Conservation (phyloP, 2,888 invertebrate genomes). For the Papilio demoleus region DNA sequence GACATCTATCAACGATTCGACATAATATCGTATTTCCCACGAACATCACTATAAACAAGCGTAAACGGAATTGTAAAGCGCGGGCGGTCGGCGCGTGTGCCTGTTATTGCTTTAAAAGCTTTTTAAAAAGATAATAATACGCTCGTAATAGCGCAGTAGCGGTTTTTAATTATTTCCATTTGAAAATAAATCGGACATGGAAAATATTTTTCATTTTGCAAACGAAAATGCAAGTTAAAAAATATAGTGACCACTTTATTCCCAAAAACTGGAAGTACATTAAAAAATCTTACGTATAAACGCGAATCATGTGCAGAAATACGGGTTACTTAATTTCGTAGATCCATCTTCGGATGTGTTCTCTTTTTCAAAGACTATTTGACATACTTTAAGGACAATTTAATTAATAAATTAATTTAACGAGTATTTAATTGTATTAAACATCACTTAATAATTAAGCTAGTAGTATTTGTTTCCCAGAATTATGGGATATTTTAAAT, state of each 20-base stretch:
- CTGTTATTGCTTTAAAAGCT: slow-evolving; percentile 67
- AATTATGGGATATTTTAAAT: too few relatives aligned
- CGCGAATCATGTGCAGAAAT: too few relatives aligned
- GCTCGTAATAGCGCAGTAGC: slow-evolving; percentile 49
- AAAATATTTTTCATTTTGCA: background rate
- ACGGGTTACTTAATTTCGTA: too few relatives aligned
- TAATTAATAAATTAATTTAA: too few relatives aligned
- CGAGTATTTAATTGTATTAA: too few relatives aligned
- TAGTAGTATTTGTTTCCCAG: too few relatives aligned
- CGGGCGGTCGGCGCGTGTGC: slow-evolving; percentile 65
- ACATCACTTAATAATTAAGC: too few relatives aligned
- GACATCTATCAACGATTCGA: background rate
- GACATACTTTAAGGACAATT: too few relatives aligned
- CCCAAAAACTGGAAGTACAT: too few relatives aligned
- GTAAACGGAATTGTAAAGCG: slow-evolving; percentile 42
- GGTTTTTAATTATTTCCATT: slow-evolving; percentile 40
- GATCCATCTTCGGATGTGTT: too few relatives aligned
- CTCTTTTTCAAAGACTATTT: too few relatives aligned
- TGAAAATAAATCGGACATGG: slow-evolving; percentile 7
- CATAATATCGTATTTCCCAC: slow-evolving; percentile 14
- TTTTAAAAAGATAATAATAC: slow-evolving; percentile 70
- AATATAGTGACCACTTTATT: background rate
- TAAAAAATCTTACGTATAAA: too few relatives aligned
- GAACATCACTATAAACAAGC: slow-evolving; percentile 26
- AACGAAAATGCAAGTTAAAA: background rate